phyloP scores from a whole-genome alignment of 2,888 invertebrate genomes.

The Achlya flavicornis region DNA sequence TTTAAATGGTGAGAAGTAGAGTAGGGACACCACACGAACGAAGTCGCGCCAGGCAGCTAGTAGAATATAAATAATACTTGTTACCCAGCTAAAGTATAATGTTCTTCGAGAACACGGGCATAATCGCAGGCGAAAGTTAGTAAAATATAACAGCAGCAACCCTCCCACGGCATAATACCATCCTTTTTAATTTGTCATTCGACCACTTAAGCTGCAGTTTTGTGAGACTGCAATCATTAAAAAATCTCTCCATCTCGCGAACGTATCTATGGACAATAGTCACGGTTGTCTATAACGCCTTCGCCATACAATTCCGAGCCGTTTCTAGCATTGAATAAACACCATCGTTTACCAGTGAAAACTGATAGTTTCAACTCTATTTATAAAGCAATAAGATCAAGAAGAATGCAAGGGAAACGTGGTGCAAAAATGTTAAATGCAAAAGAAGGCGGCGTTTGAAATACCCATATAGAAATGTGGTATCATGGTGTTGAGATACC shows the following conservation, averaged over 20 bases:
- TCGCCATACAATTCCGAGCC: constrained; percentile 46
- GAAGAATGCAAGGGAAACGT: constrained; percentile 4
- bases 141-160: constrained; percentile 15
- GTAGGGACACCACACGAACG: too few species aligned
- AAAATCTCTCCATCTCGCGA: constrained; percentile 42
- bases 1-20: too few species aligned
- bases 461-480: constrained; percentile 35
- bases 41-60: too few species aligned
- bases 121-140: background rate
- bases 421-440: constrained; percentile 23
- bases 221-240: constrained; percentile 53
- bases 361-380: constrained; percentile 1
- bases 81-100: too few species aligned
- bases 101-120: too few species aligned
- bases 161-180: constrained; percentile 22
- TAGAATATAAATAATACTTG: too few species aligned
- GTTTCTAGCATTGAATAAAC: constrained; percentile 37
- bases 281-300: constrained; percentile 43
- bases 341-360: constrained; percentile 18
- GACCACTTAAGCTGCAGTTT: constrained; percentile 58
- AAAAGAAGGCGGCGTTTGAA: constrained; percentile 24
- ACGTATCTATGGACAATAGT: constrained; percentile 43
- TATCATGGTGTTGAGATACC: background rate
- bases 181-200: constrained; percentile 64
- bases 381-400: background rate